A percentile compares a stretch with the other conserved stretches of the same genome.
phyloP scores from a whole-genome alignment of 1,140 invertebrate genomes.

The Drosophila baimaii region DNA sequence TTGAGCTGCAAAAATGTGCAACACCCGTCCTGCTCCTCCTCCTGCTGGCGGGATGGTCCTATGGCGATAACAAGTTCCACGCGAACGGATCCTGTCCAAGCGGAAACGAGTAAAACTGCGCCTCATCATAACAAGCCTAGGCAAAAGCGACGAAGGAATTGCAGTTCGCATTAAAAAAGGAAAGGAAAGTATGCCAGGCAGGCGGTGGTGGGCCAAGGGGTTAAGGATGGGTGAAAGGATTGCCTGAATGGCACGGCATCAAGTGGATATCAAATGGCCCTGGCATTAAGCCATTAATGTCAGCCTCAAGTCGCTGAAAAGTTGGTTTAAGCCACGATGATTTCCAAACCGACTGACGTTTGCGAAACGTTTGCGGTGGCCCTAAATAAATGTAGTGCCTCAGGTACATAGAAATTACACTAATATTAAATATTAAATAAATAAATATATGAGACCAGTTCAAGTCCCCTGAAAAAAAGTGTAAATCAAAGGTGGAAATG shows the following conservation, averaged over 20 bases:
- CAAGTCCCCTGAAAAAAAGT: too few relatives aligned
- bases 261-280: constrained; percentile 50
- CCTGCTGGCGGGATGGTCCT: too few relatives aligned
- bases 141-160: constrained; percentile 22
- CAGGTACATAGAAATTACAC: too few relatives aligned
- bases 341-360: constrained; percentile 1
- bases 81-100: constrained; percentile 66
- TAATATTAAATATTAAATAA: too few relatives aligned
- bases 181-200: constrained; percentile 18
- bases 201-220: neutral
- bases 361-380: neutral
- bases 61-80: constrained; percentile 70
- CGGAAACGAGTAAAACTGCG: constrained; percentile 62
- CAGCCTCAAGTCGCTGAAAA: constrained; percentile 17
- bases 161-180: constrained; percentile 54
- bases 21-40: neutral
- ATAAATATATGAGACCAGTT: neutral
- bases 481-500: neutral
- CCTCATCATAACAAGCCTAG: constrained; percentile 49
- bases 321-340: neutral
- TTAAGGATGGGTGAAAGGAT: neutral
- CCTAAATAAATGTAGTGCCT: too few relatives aligned
- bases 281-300: constrained; percentile 53
- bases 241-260: constrained; percentile 14
- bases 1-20: constrained; percentile 55